Base-by-base conservation (phyloP, 2,113 vertebrate species). In the Calyptomena viridis region DNA sequence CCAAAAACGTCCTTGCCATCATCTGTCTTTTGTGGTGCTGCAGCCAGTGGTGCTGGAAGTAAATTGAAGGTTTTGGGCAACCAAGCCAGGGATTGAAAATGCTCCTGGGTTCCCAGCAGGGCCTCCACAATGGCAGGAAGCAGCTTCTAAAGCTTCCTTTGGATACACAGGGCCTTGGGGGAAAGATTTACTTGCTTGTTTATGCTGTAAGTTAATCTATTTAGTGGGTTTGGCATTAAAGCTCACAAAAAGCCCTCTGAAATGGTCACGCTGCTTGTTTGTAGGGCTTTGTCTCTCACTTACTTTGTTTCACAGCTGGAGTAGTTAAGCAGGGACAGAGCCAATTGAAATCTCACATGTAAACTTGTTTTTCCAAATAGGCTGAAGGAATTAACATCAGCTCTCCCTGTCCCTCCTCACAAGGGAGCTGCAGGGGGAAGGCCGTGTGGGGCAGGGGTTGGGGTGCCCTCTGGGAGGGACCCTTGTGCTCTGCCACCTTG, bases 111-210 rank as follows among this genome's bases (percentile, higher is more conserved):
- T 96, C 92, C 88, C 95, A 97, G 90, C 95, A 96, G 94, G 80
- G 86, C 86, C 73, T 92, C 90, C 79, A 96, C 94, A 97, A 96
- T 95, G 90, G 93, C 92, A 96, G 96, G 95, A 96, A 97, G 80
- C 93, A 93, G 90, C 95, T 96, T 96, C 68, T 86, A 89, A 92
- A 96, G 93, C 88, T 94, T 94, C 85, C 64, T 95, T 96, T 97
- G 88, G 94, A 86, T 72, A 53, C 83, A 60, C 40, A 58, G 86
- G 88, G 80, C 95, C 88, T 93, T 93, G 73, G 92, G 83, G 92
- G 85, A 94, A 92, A 95, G 85, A 96, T 96, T 96, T 95, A 94
- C 94, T 96, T 82, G 92, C 94, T 96, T 96, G 94, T 96, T 96
- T 96, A 79, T 94, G 90, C 94, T 90, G 85, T 82, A 89, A 96